Conservation (phyloP, 2,113 vertebrate species). For the Prunella fulvescens region DNA sequence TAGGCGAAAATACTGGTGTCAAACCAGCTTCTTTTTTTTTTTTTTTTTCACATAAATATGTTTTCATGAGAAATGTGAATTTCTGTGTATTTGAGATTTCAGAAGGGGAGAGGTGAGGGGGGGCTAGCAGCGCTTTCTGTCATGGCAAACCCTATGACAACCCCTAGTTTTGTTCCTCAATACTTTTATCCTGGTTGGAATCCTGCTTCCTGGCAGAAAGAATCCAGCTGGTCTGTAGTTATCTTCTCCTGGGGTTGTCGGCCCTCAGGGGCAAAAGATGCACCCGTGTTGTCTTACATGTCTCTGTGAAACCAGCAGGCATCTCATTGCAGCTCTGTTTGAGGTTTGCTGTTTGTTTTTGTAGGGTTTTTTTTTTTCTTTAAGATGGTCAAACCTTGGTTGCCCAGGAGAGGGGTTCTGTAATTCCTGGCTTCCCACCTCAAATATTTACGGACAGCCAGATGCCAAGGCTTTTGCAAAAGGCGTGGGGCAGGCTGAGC, state of each 20-base stretch:
- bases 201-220: not conserved
- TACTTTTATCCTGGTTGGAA: not conserved
- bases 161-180: not conserved
- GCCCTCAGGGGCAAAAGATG: not conserved
- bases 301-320: not conserved
- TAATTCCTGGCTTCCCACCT: constrained; percentile 3
- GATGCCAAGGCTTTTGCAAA: not conserved
- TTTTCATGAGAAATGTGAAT: not conserved
- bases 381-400: not conserved
- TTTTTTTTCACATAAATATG: not conserved
- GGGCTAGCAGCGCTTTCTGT: accelerated
- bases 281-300: not conserved
- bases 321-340: not conserved
- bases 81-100: not conserved
- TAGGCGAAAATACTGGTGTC: not conserved
- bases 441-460: constrained; percentile 7
- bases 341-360: not conserved
- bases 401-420: constrained; percentile 28
- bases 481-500: not conserved
- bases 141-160: accelerated
- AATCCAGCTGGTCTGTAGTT: not conserved
- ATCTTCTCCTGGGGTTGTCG: not conserved
- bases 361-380: not conserved
- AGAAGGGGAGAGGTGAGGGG: not conserved
- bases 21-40: not conserved